Percentiles rank a stretch among this genome's conserved stretches.
Evolutionary conservation across 2,113 vertebrate genomes (phyloP).

Genomic region (Speoplatyrhinus poulsoni): DNA sequence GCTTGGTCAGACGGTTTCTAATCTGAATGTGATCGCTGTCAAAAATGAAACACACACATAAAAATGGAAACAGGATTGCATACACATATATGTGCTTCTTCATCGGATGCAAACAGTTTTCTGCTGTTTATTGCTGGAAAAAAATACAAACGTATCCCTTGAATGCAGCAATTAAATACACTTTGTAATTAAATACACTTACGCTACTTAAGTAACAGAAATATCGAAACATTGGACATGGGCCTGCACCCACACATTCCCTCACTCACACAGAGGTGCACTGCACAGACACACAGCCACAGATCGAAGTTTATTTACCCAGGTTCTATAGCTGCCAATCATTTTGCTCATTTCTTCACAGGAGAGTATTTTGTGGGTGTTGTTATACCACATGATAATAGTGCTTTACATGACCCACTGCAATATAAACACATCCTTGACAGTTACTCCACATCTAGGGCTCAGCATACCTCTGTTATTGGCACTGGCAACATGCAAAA

Average conservation of each 20-base stretch:
- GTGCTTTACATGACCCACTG: slow-evolving; percentile 50
- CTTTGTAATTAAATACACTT: neutral
- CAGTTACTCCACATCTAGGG: slow-evolving; percentile 8
- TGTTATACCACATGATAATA: slow-evolving; percentile 35
- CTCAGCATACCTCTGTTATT: slow-evolving; percentile 10
- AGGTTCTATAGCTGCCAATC: slow-evolving; percentile 64
- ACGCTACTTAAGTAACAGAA: neutral
- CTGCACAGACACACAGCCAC: neutral
- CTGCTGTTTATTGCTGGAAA: neutral
- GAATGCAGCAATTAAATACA: neutral
- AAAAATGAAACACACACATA: slow-evolving; percentile 36
- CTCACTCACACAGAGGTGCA: neutral
- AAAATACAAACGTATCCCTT: neutral
- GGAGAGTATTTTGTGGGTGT: slow-evolving; percentile 46
- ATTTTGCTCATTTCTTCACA: slow-evolving; percentile 34
- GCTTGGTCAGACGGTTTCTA: slow-evolving; percentile 63
- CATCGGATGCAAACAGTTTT: neutral
- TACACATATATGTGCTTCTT: slow-evolving; percentile 1
- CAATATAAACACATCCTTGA: slow-evolving; percentile 24
- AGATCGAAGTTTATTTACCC: slow-evolving; percentile 60
- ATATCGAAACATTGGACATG: neutral
- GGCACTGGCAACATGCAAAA: neutral
- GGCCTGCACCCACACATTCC: slow-evolving; percentile 1
- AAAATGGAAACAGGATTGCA: slow-evolving; percentile 8
- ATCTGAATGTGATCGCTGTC: slow-evolving; percentile 60